Evolutionary conservation across 2,888 invertebrate genomes (phyloP).

Genomic region (Conomelus anceps): DNA sequence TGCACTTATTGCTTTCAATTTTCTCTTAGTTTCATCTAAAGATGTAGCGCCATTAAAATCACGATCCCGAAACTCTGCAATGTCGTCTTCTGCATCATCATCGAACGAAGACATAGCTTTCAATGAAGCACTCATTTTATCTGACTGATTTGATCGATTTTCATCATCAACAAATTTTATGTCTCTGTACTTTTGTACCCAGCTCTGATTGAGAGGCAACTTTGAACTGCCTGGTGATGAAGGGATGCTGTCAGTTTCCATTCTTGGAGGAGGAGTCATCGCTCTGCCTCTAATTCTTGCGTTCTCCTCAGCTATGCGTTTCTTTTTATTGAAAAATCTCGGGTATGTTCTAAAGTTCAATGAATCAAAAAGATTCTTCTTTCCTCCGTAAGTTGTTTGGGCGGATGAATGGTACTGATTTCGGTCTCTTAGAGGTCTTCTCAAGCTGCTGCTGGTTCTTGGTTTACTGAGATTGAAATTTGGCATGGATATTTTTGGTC

Average conservation of each 20-base stretch:
- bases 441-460: slow-evolving; percentile 32
- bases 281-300: slow-evolving; percentile 43
- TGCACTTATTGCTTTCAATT: slow-evolving; percentile 27
- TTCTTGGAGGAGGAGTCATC: slow-evolving; percentile 48
- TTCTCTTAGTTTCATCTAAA: slow-evolving; percentile 12
- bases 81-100: slow-evolving; percentile 24
- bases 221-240: slow-evolving; percentile 39
- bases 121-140: not conserved
- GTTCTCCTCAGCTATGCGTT: slow-evolving; percentile 40
- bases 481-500: slow-evolving; percentile 46
- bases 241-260: slow-evolving; percentile 40
- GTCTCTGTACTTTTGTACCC: slow-evolving; percentile 44
- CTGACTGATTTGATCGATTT: slow-evolving; percentile 19
- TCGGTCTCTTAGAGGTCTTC: slow-evolving; percentile 42
- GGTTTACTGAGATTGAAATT: slow-evolving; percentile 25
- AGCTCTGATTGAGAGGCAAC: slow-evolving; percentile 45
- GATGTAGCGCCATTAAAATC: slow-evolving; percentile 18
- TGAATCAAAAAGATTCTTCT: slow-evolving; percentile 54
- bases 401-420: slow-evolving; percentile 29
- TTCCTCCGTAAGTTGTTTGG: slow-evolving; percentile 42
- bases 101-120: slow-evolving; percentile 22
- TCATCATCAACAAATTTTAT: slow-evolving; percentile 40
- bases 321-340: slow-evolving; percentile 50
- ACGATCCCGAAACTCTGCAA: slow-evolving; percentile 18
- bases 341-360: slow-evolving; percentile 74